Conservation (phyloP, 2,797 vertebrate genomes). For the Epinephelus coioides region DNA sequence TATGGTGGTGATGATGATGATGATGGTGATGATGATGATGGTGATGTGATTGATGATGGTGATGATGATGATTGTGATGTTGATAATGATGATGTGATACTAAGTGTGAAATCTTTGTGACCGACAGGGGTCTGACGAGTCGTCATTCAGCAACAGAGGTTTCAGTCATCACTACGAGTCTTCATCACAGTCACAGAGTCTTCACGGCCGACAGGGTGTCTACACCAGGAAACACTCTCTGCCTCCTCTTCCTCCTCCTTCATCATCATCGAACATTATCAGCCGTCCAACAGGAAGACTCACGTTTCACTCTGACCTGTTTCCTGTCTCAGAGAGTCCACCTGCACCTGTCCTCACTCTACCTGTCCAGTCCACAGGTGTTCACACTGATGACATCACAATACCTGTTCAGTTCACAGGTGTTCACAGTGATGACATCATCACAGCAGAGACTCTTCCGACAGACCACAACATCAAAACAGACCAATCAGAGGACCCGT, state of each 20-base stretch:
- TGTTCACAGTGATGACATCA: neutral
- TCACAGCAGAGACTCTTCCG: neutral
- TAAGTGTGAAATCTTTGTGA: slow-evolving; percentile 13
- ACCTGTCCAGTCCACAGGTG: neutral
- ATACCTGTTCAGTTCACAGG: neutral
- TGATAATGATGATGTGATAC: too few species aligned
- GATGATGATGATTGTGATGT: too few species aligned
- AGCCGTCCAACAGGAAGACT: neutral
- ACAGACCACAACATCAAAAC: neutral
- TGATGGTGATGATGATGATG: too few species aligned
- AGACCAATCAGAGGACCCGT: slow-evolving; percentile 40
- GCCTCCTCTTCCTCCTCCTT: slow-evolving; percentile 6
- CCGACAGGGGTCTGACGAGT: slow-evolving; percentile 73
- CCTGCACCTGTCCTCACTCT: neutral
- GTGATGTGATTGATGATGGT: too few species aligned
- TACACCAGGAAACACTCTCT: slow-evolving; percentile 74
- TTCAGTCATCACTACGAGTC: slow-evolving; percentile 51
- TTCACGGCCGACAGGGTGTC: slow-evolving; percentile 65
- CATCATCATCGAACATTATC: neutral
- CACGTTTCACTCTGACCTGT: slow-evolving; percentile 4
- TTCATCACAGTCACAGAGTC: slow-evolving; percentile 31
- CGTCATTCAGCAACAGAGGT: slow-evolving; percentile 63
- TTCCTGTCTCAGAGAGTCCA: slow-evolving; percentile 42
- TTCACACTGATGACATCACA: neutral
- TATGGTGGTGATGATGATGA: accelerated